A percentile compares a stretch with the other conserved stretches of the same genome.
phyloP scores from a whole-genome alignment of 2,797 vertebrate genomes.

The Holocentrus rufus region DNA sequence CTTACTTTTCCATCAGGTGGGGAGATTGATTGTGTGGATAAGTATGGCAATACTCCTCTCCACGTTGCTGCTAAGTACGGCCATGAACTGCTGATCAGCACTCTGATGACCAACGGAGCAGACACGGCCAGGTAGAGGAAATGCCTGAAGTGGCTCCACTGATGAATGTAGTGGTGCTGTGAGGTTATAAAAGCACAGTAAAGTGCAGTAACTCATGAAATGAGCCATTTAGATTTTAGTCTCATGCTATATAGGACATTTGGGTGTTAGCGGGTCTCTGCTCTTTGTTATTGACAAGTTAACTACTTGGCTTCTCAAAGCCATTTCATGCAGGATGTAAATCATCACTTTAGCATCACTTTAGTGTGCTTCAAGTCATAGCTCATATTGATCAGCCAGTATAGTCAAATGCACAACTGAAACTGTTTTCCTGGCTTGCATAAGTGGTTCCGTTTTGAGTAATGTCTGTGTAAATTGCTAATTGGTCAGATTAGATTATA shows the following conservation, averaged over 20 bases:
- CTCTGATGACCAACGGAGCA: constrained; percentile 97
- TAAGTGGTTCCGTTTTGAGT: no score
- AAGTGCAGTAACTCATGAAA: neutral
- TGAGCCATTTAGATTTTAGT: neutral
- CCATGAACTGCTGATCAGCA: constrained; percentile 97
- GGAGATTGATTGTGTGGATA: constrained; percentile 96
- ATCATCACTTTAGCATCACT: no score
- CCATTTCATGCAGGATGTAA: neutral
- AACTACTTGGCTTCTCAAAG: neutral
- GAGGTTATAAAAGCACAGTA: constrained; percentile 4
- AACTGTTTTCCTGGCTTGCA: no score
- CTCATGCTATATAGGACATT: neutral
- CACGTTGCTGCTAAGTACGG: constrained; percentile 98
- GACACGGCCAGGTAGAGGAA: constrained; percentile 91
- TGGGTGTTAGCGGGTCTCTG: neutral
- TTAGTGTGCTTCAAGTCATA: no score
- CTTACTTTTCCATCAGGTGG: constrained; percentile 82
- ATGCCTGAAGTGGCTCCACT: neutral
- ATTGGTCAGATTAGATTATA: no score
- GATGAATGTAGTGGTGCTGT: neutral
- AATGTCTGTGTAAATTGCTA: no score
- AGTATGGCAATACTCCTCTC: constrained; percentile 96
- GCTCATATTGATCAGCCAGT: no score
- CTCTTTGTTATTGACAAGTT: neutral
- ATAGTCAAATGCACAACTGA: no score